Evolutionary conservation across 2,888 invertebrate species (phyloP).

Genomic region (Oxycera nigricornis): DNA sequence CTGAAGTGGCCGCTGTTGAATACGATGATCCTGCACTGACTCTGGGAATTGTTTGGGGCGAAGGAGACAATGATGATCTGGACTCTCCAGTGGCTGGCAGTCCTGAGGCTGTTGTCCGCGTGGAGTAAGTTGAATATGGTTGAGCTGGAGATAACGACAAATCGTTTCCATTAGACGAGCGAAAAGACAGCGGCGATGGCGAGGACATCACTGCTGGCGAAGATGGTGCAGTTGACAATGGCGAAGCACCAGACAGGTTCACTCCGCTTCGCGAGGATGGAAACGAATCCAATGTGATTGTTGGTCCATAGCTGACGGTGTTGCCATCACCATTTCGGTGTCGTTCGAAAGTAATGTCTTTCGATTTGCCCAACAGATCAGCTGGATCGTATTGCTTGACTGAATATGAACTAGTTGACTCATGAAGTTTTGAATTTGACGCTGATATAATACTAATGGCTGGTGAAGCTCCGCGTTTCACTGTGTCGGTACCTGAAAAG

Average conservation of each 20-base stretch:
- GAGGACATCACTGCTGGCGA: constrained; percentile 48
- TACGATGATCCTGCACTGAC: constrained; percentile 50
- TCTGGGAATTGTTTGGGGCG: constrained; percentile 53
- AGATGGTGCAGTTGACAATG: constrained; percentile 44
- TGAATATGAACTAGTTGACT: constrained; percentile 59
- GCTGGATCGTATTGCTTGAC: constrained; percentile 51
- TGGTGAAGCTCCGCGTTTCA: constrained; percentile 62
- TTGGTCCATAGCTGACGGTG: constrained; percentile 48
- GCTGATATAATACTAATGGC: constrained; percentile 53
- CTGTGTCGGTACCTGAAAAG: constrained; percentile 60
- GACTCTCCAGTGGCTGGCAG: constrained; percentile 51
- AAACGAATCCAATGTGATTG: constrained; percentile 41
- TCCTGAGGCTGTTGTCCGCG: constrained; percentile 58
- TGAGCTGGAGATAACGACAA: constrained; percentile 58
- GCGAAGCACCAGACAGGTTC: constrained; percentile 37
- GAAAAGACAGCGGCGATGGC: constrained; percentile 47
- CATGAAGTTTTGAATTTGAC: constrained; percentile 58
- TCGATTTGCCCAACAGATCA: constrained; percentile 40
- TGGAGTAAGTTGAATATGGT: constrained; percentile 59
- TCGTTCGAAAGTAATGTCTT: constrained; percentile 45
- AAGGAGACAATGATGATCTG: constrained; percentile 54
- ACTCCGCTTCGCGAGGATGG: constrained; percentile 45
- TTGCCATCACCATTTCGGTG: constrained; percentile 35
- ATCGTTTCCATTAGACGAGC: constrained; percentile 55
- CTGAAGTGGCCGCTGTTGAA: constrained; percentile 54